These are phyloP conservation scores for Coryphaenoides rupestris DNA, from an alignment of 2,113 vertebrate species.

Conservation along the genomic window DNA sequence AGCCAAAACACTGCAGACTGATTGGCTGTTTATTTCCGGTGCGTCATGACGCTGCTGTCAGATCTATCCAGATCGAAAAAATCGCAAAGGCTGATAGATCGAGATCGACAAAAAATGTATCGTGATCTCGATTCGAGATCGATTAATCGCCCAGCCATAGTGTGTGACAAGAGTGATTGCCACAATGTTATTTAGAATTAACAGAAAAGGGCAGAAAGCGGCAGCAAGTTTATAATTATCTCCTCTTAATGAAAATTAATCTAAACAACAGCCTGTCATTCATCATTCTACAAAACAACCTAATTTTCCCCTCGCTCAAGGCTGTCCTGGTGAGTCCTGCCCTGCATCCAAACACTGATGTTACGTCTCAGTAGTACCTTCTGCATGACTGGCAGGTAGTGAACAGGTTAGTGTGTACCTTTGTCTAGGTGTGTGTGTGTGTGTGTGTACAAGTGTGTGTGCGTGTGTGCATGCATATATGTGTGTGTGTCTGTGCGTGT, in stretches of 20 bases:
- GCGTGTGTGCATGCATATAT: no score
- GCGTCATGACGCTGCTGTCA: no score
- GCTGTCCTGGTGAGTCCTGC: neutral
- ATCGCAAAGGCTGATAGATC: no score
- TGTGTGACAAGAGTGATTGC: no score
- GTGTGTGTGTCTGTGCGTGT: neutral
- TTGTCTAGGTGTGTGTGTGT: no score
- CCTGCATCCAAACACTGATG: slow-evolving; percentile 28
- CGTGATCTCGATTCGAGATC: no score
- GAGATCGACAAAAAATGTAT: no score
- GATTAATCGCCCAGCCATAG: no score
- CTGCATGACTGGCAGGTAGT: slow-evolving; percentile 31
- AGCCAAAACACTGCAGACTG: no score
- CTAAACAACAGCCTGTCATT: neutral
- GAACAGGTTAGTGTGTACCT: slow-evolving; percentile 27
- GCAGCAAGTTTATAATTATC: neutral
- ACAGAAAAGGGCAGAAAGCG: neutral
- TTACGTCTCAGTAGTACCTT: slow-evolving; percentile 33
- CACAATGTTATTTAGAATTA: no score
- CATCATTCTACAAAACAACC: neutral
- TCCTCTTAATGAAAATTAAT: neutral
- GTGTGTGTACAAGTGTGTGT: slow-evolving; percentile 6
- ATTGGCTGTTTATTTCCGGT: no score
- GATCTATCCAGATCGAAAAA: no score
- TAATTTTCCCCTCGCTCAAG: slow-evolving; percentile 11